These are phyloP conservation scores for Gnathonemus echidnorhynchus DNA, from an alignment of 2,113 vertebrate genomes.

Conservation along the genomic window DNA sequence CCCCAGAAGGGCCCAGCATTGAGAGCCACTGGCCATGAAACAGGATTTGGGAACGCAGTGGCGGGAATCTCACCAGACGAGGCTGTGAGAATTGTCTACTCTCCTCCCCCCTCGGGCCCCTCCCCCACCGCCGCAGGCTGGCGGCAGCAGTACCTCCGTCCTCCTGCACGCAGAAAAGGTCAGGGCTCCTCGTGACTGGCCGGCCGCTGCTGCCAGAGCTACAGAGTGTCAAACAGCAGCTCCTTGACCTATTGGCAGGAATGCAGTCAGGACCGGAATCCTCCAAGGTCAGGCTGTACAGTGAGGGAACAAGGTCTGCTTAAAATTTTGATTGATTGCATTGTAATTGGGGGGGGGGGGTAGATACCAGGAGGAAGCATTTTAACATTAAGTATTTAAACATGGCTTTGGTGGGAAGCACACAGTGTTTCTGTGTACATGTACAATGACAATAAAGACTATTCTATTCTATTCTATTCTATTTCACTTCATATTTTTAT, in stretches of 20 bases:
- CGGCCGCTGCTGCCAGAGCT: neutral
- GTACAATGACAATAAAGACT: neutral
- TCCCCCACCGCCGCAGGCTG: neutral
- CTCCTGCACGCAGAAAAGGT: neutral
- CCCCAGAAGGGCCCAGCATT: slow-evolving; percentile 31
- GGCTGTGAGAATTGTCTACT: slow-evolving; percentile 31
- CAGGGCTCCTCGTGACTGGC: neutral
- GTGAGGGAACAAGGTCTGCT: neutral
- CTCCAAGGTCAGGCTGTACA: neutral
- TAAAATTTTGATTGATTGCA: neutral
- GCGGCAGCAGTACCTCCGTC: neutral
- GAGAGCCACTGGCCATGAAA: slow-evolving; percentile 48
- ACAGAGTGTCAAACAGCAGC: neutral
- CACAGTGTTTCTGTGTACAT: neutral
- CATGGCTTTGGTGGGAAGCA: neutral
- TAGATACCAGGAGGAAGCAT: neutral
- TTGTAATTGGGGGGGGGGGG: neutral
- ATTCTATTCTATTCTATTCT: neutral
- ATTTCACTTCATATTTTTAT: neutral
- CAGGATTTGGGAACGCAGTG: slow-evolving; percentile 43
- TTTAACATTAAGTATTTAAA: neutral
- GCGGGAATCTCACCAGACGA: slow-evolving; percentile 41
- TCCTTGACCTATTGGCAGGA: neutral
- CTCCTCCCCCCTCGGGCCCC: neutral
- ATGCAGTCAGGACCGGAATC: neutral